Conservation (phyloP, 2,797 vertebrate genomes). For the Leuciscus waleckii region DNA sequence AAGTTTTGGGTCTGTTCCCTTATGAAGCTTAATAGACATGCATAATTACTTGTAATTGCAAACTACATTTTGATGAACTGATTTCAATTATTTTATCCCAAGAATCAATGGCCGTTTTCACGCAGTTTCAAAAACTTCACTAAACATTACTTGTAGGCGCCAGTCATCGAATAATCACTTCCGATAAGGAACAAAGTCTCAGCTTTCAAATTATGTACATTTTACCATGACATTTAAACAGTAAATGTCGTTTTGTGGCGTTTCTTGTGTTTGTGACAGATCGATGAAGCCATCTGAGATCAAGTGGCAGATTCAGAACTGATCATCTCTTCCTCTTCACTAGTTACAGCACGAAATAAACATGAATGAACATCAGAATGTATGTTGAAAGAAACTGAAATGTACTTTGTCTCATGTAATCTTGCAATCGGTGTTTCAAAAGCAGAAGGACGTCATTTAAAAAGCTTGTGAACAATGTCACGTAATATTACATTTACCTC, state of each 20-base stretch:
- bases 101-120: background rate
- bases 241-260: background rate
- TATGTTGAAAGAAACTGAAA: background rate
- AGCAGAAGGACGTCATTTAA: background rate
- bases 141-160: background rate
- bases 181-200: background rate
- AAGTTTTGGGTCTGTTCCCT: background rate
- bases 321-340: background rate
- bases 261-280: background rate
- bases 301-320: too few species aligned
- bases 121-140: background rate
- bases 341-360: background rate
- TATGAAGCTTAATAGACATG: background rate
- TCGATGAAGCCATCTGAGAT: background rate
- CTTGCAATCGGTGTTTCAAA: background rate
- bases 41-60: too few species aligned
- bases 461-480: background rate
- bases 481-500: background rate
- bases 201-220: background rate
- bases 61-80: background rate
- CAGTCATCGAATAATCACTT: background rate
- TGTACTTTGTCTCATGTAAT: background rate
- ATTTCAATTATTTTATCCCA: background rate
- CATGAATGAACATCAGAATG: background rate
- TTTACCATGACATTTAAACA: background rate